phyloP scores from a whole-genome alignment of 2,888 invertebrate genomes.

The Gari tellinella region DNA sequence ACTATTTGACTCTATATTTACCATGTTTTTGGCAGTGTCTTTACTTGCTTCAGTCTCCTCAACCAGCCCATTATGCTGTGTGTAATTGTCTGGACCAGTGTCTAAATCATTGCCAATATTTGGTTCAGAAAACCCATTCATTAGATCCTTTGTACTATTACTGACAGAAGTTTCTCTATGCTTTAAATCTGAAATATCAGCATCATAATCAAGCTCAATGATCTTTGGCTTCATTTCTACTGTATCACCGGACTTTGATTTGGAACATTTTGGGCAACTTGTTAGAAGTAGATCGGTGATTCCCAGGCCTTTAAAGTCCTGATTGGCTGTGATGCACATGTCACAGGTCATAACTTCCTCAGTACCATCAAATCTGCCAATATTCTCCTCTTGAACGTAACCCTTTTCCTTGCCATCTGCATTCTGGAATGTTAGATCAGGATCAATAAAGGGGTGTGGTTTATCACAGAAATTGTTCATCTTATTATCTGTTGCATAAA shows the following conservation, averaged over 20 bases:
- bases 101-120: no score
- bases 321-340: neutral
- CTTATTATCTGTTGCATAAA: no score
- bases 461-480: slow-evolving; percentile 29
- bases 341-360: neutral
- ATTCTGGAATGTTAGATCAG: slow-evolving; percentile 24
- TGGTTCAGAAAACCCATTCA: neutral
- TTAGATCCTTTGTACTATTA: neutral
- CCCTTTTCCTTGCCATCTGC: slow-evolving; percentile 6
- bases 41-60: no score
- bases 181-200: neutral
- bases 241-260: neutral
- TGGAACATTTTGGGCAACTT: slow-evolving; percentile 24
- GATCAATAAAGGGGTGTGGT: slow-evolving; percentile 7
- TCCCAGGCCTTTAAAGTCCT: slow-evolving; percentile 9
- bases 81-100: no score
- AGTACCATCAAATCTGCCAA: slow-evolving; percentile 3
- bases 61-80: no score
- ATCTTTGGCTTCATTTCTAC: neutral
- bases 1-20: no score
- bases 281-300: slow-evolving; percentile 11
- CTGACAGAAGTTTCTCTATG: neutral
- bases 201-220: slow-evolving; percentile 1
- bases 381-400: neutral
- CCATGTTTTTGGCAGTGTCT: no score